Evolutionary conservation across 2,797 vertebrate genomes (phyloP).

Genomic region (Bucorvus abyssinicus): DNA sequence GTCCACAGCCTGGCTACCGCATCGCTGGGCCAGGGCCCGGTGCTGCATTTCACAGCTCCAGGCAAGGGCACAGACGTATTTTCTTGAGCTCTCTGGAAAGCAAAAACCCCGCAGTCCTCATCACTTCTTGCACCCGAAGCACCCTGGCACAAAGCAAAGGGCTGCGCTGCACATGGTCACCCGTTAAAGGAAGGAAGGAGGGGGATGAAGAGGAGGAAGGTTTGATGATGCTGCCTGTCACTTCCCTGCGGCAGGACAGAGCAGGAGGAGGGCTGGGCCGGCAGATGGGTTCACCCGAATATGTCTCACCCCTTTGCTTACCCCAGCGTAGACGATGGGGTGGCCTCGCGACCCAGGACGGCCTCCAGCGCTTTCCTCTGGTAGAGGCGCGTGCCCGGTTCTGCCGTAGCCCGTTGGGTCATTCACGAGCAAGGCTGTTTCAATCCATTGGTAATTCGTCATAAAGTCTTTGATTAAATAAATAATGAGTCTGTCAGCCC

Average conservation of each 20-base stretch:
- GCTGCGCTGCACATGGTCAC: not conserved
- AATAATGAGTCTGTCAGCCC: not conserved
- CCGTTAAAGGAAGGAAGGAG: no score
- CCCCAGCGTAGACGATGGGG: not conserved
- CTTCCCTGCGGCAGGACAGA: no score
- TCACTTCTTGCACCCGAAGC: not conserved
- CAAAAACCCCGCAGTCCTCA: not conserved
- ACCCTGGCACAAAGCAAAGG: not conserved
- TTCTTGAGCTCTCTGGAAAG: not conserved
- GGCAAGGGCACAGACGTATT: not conserved
- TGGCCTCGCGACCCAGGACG: not conserved
- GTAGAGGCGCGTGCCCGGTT: not conserved
- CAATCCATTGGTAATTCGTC: not conserved
- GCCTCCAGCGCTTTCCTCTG: not conserved
- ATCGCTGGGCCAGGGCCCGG: accelerated
- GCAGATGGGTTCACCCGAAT: no score
- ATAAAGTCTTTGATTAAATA: not conserved
- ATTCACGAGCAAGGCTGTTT: not conserved
- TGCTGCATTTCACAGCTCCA: not conserved
- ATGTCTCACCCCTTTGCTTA: no score
- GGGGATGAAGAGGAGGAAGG: no score
- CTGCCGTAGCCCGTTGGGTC: not conserved
- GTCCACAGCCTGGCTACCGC: accelerated
- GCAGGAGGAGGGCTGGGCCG: no score
- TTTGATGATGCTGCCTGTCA: no score